These are phyloP conservation scores for Pachypanchax playfairii DNA, from an alignment of 2,113 vertebrate genomes.

Conservation along the genomic window DNA sequence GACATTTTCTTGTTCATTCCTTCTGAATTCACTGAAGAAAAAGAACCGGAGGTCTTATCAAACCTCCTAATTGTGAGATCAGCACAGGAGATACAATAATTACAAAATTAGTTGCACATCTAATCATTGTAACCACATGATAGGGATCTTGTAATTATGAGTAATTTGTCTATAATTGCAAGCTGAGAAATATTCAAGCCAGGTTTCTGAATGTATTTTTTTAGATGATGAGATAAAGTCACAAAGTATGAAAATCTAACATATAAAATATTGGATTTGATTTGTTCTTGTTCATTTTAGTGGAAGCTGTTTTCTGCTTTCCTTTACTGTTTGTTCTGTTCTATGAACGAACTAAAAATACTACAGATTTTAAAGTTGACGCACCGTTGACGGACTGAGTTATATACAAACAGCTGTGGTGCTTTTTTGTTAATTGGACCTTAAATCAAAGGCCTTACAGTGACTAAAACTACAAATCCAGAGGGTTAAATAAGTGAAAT, in stretches of 20 bases:
- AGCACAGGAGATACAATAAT: constrained; percentile 2
- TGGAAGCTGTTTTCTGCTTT: not conserved
- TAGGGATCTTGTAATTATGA: constrained; percentile 12
- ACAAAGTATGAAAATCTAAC: not conserved
- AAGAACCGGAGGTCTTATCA: not conserved
- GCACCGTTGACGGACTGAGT: constrained; percentile 35
- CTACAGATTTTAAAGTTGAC: constrained; percentile 22
- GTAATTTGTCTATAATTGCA: constrained; percentile 8
- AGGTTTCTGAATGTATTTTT: not conserved
- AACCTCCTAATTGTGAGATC: constrained; percentile 12
- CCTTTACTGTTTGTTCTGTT: not conserved
- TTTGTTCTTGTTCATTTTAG: not conserved
- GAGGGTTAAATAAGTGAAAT: constrained; percentile 39
- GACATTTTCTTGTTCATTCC: not conserved
- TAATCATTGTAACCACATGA: constrained; percentile 26
- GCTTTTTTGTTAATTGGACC: constrained; percentile 71
- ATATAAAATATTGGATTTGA: constrained; percentile 1
- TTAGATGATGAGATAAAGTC: not conserved
- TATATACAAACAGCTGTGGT: constrained; percentile 59
- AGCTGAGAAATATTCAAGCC: constrained; percentile 1
- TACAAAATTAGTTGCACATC: constrained; percentile 24
- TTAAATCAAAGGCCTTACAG: constrained; percentile 68
- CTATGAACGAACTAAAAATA: constrained; percentile 8
- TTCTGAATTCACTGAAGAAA: not conserved
- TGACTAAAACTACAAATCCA: constrained; percentile 44